phyloP scores from a whole-genome alignment of 2,797 vertebrate genomes.

The Distichodus sexfasciatus region DNA sequence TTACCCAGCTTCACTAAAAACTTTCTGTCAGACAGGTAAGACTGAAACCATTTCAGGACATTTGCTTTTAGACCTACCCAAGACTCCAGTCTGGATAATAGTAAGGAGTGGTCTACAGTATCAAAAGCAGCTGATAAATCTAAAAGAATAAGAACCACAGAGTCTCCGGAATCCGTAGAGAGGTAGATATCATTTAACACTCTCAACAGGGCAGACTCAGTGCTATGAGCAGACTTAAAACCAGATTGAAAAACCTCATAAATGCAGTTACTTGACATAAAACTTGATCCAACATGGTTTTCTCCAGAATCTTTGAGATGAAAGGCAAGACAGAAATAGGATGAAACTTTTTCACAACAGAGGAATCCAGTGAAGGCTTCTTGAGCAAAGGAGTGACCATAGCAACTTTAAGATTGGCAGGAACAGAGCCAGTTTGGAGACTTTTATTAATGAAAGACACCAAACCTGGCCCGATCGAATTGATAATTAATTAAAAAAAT shows the following conservation, averaged over 20 bases:
- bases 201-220: neutral
- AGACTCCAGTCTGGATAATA: neutral
- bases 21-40: neutral
- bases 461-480: too few relatives aligned
- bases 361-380: conserved; percentile 1
- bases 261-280: neutral
- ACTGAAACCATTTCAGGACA: neutral
- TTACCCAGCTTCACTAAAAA: neutral
- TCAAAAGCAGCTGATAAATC: too few relatives aligned
- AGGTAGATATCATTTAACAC: neutral
- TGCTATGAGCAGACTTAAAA: conserved; percentile 1
- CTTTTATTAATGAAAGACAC: too few relatives aligned
- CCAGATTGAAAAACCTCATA: neutral
- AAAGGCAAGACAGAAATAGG: neutral
- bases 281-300: neutral
- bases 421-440: too few relatives aligned
- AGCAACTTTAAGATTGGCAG: too few relatives aligned
- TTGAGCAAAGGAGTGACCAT: neutral
- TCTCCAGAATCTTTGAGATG: neutral
- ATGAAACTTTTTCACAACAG: neutral
- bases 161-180: too few relatives aligned
- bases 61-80: neutral
- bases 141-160: too few relatives aligned
- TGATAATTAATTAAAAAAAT: too few relatives aligned
- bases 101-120: neutral